Evolutionary conservation across 2,113 vertebrate species (phyloP).

Genomic region (Sterrhoptilus dennistouni): DNA sequence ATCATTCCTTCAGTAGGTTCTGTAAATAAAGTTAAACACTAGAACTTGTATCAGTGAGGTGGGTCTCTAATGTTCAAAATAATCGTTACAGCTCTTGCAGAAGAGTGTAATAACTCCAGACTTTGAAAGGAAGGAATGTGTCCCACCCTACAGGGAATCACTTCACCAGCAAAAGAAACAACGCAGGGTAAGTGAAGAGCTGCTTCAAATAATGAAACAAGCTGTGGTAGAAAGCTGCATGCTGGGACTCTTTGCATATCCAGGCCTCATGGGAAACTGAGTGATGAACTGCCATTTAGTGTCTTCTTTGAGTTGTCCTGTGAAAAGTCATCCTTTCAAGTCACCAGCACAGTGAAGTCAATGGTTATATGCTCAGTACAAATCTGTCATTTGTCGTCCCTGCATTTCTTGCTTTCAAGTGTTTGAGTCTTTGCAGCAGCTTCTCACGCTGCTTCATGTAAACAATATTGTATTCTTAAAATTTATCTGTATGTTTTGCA

Average conservation of each 20-base stretch:
- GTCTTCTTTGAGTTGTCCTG: background rate
- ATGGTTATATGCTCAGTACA: background rate
- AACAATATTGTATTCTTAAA: too few species aligned
- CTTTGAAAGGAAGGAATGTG: constrained; percentile 88
- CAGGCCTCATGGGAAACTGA: background rate
- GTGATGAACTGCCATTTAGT: background rate
- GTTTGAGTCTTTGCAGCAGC: too few species aligned
- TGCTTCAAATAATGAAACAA: background rate
- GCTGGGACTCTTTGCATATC: background rate
- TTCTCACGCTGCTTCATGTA: too few species aligned
- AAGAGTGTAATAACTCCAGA: constrained; percentile 90
- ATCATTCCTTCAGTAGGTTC: background rate
- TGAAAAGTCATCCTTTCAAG: background rate
- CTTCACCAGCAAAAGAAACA: constrained; percentile 82
- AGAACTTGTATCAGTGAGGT: background rate
- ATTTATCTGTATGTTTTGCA: too few species aligned
- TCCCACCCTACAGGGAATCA: constrained; percentile 86
- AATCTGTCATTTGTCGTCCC: too few species aligned
- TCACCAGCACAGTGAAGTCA: background rate
- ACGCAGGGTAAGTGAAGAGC: constrained; percentile 78
- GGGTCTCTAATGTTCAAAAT: background rate
- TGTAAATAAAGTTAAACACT: background rate
- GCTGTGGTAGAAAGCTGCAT: background rate
- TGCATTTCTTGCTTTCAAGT: too few species aligned
- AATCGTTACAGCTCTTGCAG: constrained; percentile 83